These are phyloP conservation scores for Papilio machaon DNA, from an alignment of 1,140 invertebrate genomes.

Conservation along the genomic window DNA sequence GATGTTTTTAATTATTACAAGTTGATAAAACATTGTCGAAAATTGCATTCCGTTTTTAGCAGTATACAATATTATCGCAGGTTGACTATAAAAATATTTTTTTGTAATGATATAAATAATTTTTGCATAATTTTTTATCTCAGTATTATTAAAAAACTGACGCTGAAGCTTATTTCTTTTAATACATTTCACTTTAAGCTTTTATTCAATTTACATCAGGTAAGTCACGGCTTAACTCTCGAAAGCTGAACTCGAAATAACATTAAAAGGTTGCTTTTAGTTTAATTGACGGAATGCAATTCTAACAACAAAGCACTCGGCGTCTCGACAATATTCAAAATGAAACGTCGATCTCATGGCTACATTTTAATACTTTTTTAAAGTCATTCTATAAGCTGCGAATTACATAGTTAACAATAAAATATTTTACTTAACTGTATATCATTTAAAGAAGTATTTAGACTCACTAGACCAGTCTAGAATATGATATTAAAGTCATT, in stretches of 20 bases:
- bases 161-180: not conserved
- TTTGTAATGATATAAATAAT: not conserved
- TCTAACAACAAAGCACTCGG: conserved; percentile 26
- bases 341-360: conserved; percentile 9
- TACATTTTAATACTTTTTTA: conserved; percentile 7
- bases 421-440: too few relatives aligned
- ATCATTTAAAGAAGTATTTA: too few relatives aligned
- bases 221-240: conserved; percentile 16
- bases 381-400: not conserved
- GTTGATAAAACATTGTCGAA: not conserved
- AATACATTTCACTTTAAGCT: conserved; percentile 4
- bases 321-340: conserved; percentile 21
- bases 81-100: not conserved
- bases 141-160: not conserved
- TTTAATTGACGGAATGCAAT: conserved; percentile 22
- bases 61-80: not conserved
- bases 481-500: not conserved
- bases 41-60: not conserved
- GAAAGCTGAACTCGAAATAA: conserved; percentile 3
- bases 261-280: conserved; percentile 28
- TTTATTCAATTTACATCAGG: conserved; percentile 6
- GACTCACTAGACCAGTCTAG: too few relatives aligned
- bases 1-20: not conserved
- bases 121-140: too few relatives aligned
- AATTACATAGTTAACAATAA: not conserved